Base-by-base conservation (phyloP, 1,140 invertebrate species). In the Nymphalis io region DNA sequence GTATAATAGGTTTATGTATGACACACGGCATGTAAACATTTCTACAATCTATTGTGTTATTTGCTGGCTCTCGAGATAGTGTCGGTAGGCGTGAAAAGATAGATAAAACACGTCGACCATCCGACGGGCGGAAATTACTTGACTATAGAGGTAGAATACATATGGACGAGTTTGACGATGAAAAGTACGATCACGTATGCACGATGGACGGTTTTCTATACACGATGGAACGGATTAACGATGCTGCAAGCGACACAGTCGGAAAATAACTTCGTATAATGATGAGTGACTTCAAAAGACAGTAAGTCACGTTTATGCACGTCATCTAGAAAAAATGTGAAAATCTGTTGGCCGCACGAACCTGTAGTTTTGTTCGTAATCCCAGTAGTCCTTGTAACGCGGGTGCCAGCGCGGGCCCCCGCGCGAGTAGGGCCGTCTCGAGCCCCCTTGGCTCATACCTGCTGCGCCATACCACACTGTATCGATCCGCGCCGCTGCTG, bases 361-460 rank as follows among this genome's bases (percentile, higher is more conserved):
- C 88, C 88, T 90, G 73, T 89, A 90, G 70, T 87, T 90, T 57
- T 90, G 88, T 63, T 90, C 88, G 81, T 89, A 90, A 68, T 89
- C 88, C 88, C 88, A 90, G 71, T 89, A 90, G 21, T 90, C 88
- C 81, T 90, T 90, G 81, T 90, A 90, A 44, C 88, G 86, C 72
- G 87, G 84, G 79, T 90, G 86, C 85, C 88, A 90, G 42, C 88
- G 88, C 60, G 85, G 88, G 79, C 88, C 88, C 74, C 88, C 88
- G 80, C 87, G 88, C 60, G 86, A 88, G 69, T 88, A 90, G 69
- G 88, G 88, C 77, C 88, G 79, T 72, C 88, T 72, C 8, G 88
- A 90, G 70, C 88, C 87, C 65, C 88, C 88, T 70, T 90, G 88
- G 78, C 88, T 90, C 88, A 90, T 90, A 51, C 67, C 76, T 61